Evolutionary conservation across 2,888 invertebrate species (phyloP).

Genomic region (Noctua fimbriata): DNA sequence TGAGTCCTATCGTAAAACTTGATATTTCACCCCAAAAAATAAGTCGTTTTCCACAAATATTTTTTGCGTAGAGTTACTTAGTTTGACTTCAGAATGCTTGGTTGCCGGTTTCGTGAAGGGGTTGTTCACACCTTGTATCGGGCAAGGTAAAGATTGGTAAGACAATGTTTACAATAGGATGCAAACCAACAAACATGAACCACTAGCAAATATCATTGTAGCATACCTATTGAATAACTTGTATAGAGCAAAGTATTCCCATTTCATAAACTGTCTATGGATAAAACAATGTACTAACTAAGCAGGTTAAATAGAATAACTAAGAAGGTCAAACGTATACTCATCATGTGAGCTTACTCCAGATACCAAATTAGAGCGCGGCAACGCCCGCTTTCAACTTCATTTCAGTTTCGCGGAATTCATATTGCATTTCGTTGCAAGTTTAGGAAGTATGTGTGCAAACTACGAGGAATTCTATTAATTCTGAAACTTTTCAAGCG

Average conservation of each 20-base stretch:
- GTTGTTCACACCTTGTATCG: too few relatives aligned
- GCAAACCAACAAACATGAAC: neutral
- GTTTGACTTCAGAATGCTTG: too few relatives aligned
- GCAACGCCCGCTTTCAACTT: conserved; percentile 28
- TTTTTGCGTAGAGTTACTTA: too few relatives aligned
- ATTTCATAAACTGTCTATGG: neutral
- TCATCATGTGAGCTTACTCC: conserved; percentile 15
- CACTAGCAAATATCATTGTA: neutral
- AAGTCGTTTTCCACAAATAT: too few relatives aligned
- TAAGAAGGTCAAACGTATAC: conserved; percentile 22
- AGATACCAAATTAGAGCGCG: conserved; percentile 27
- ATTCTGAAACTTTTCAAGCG: conserved; percentile 37
- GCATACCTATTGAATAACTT: neutral
- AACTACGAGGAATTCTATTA: conserved; percentile 38
- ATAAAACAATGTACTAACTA: neutral
- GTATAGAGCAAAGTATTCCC: neutral
- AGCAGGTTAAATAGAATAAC: neutral
- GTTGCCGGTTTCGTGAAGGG: too few relatives aligned
- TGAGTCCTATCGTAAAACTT: too few relatives aligned
- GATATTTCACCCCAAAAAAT: too few relatives aligned
- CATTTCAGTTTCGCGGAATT: conserved; percentile 45
- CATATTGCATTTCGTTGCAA: conserved; percentile 53
- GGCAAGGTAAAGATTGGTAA: neutral
- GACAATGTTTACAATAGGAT: neutral
- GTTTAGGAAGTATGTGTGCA: conserved; percentile 19